phyloP scores from a whole-genome alignment of 2,113 vertebrate species.

The Oreotrochilus melanogaster region DNA sequence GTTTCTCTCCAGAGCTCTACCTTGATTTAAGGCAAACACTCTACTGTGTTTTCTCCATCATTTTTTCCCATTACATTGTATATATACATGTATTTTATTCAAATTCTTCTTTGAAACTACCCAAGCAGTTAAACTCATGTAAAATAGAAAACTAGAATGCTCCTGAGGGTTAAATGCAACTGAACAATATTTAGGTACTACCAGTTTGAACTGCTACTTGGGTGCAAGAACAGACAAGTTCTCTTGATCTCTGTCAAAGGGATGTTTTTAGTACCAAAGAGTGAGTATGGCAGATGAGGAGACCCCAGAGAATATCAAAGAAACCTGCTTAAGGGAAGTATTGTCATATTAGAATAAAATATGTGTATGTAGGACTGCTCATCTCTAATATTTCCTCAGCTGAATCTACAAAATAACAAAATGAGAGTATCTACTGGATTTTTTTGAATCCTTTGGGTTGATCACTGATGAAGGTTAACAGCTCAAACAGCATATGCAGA shows the following conservation, averaged over 20 bases:
- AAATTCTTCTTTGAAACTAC: neutral
- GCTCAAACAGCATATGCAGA: neutral
- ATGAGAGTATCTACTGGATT: neutral
- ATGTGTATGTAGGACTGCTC: neutral
- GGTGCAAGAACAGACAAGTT: neutral
- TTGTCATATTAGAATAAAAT: neutral
- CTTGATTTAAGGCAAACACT: neutral
- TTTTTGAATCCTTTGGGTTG: neutral
- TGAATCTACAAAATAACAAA: neutral
- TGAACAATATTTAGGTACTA: neutral
- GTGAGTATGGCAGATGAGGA: neutral
- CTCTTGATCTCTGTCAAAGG: neutral
- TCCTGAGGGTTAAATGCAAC: neutral
- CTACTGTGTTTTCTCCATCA: neutral
- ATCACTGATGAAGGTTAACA: neutral
- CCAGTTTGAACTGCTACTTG: neutral
- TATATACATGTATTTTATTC: neutral
- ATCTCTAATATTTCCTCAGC: neutral
- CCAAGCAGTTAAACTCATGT: neutral
- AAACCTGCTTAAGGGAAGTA: neutral
- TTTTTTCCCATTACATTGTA: neutral
- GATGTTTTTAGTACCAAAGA: neutral
- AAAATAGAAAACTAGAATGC: neutral
- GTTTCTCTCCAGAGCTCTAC: neutral
- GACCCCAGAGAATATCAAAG: neutral